phyloP scores from a whole-genome alignment of 2,888 invertebrate species.

The Papilio elwesi region DNA sequence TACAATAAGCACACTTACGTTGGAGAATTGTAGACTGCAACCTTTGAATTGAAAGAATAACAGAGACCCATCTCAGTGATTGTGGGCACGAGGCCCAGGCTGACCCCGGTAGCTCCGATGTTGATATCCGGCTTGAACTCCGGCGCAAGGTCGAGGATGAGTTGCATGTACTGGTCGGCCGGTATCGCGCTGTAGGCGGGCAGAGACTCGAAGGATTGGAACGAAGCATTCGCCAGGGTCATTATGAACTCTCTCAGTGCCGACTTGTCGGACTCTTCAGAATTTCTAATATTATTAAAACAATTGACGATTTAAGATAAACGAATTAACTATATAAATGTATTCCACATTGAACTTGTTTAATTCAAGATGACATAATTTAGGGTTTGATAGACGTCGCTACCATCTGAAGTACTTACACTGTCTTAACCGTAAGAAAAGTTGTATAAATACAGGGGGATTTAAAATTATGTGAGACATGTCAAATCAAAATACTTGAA shows the following conservation, averaged over 20 bases:
- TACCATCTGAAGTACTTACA: no score
- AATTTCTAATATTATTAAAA: slow-evolving; percentile 53
- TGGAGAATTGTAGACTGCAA: slow-evolving; percentile 85
- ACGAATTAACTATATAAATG: no score
- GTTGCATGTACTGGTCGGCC: slow-evolving; percentile 83
- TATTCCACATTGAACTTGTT: no score
- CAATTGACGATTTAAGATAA: not conserved
- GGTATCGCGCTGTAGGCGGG: slow-evolving; percentile 82
- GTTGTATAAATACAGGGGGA: no score
- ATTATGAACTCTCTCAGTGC: slow-evolving; percentile 82
- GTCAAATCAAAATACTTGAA: not conserved
- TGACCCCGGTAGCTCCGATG: slow-evolving; percentile 81
- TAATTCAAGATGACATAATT: no score
- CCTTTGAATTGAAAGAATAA: slow-evolving; percentile 87
- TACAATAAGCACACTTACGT: slow-evolving; percentile 66
- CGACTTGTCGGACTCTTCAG: slow-evolving; percentile 74
- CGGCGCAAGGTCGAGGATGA: slow-evolving; percentile 80
- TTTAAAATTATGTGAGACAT: slow-evolving; percentile 1
- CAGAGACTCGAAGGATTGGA: slow-evolving; percentile 84
- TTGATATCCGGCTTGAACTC: slow-evolving; percentile 79
- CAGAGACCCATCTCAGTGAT: slow-evolving; percentile 89
- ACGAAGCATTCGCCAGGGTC: slow-evolving; percentile 84
- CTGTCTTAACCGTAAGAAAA: no score
- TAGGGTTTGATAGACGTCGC: no score
- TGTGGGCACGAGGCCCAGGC: slow-evolving; percentile 82